Conservation (phyloP, 2,888 invertebrate genomes). For the Petrolisthes manimaculis region DNA sequence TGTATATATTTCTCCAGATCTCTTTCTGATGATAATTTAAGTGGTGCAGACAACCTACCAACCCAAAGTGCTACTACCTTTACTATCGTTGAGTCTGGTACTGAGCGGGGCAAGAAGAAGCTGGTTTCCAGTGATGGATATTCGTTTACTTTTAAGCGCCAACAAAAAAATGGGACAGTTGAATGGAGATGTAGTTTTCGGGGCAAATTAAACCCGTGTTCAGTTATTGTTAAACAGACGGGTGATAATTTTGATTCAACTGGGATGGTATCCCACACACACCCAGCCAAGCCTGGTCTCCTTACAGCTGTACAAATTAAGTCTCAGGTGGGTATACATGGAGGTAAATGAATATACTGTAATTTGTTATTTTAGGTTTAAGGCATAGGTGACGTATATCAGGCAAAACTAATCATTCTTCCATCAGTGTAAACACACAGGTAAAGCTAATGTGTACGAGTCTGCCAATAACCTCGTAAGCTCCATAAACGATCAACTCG, state of each 20-base stretch:
- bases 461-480: too few relatives aligned
- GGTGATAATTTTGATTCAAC: conserved; percentile 12
- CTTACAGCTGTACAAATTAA: conserved; percentile 24
- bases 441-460: too few relatives aligned
- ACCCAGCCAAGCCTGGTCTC: conserved; percentile 19
- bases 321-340: too few relatives aligned
- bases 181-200: conserved; percentile 11
- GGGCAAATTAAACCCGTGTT: conserved; percentile 4
- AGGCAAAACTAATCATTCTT: neutral
- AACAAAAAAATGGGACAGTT: neutral
- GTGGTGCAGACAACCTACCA: too few relatives aligned
- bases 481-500: too few relatives aligned
- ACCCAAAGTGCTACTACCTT: neutral
- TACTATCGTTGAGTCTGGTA: neutral
- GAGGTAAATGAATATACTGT: too few relatives aligned
- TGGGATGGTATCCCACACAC: conserved; percentile 12
- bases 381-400: neutral
- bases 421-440: too few relatives aligned
- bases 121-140: neutral
- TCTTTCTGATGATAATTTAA: neutral
- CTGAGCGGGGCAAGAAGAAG: neutral
- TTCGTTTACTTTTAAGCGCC: neutral
- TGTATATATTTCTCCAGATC: neutral
- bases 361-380: too few relatives aligned
- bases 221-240: conserved; percentile 18